Evolutionary conservation across 2,797 vertebrate species (phyloP).

Genomic region (Mallotus villosus): DNA sequence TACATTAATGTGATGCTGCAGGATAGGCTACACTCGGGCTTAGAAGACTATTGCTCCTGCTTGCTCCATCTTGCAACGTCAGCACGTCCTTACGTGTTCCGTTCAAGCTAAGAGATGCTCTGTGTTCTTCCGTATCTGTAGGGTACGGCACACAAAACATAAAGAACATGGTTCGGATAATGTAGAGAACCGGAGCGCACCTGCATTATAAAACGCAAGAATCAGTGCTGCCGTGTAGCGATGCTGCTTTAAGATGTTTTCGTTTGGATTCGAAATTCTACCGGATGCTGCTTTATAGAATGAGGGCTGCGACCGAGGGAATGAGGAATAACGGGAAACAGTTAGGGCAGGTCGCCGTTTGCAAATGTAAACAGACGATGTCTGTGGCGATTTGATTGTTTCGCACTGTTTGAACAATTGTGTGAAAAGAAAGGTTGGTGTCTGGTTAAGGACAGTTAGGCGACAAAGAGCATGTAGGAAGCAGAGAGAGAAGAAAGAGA

Average conservation of each 20-base stretch:
- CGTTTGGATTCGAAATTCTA: background rate
- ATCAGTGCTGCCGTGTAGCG: background rate
- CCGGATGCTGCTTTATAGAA: background rate
- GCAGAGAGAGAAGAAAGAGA: conserved; percentile 52
- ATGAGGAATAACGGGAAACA: conserved; percentile 41
- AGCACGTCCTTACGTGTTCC: background rate
- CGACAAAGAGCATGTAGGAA: conserved; percentile 50
- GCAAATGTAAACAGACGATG: conserved; percentile 44
- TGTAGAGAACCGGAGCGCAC: background rate
- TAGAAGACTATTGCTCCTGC: background rate
- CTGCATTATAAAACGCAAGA: background rate
- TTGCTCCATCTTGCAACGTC: background rate
- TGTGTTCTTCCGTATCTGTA: background rate
- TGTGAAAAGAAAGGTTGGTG: conserved; percentile 6
- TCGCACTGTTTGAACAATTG: background rate
- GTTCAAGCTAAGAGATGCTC: background rate
- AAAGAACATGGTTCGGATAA: background rate
- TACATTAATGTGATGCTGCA: background rate
- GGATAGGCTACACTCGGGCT: background rate
- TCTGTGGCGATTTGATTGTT: conserved; percentile 22
- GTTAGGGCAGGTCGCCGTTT: conserved; percentile 27
- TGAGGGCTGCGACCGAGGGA: conserved; percentile 24
- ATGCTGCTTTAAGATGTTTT: background rate
- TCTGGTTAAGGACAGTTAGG: background rate
- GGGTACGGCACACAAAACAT: background rate